Base-by-base conservation (phyloP, 2,797 vertebrate species). In the Bradypodion ventrale region DNA sequence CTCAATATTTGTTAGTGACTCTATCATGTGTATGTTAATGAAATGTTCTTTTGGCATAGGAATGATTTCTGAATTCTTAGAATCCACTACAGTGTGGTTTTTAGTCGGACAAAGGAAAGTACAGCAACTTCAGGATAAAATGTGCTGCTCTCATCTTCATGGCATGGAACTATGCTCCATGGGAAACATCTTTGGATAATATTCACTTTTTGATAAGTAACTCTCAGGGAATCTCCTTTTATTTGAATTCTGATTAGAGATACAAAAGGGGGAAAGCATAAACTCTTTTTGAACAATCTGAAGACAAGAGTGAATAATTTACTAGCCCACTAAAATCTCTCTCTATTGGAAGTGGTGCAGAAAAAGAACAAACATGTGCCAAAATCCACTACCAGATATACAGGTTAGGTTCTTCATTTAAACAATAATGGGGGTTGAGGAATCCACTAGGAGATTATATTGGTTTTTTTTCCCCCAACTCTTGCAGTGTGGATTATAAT, bases 21-120 rank as follows among this genome's bases (percentile, higher is more conserved):
- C 37, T 27, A 35, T 70, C 49, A 83, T 78, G 59, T 77, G 40
- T 84, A 78, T 72, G 56, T 49, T 72, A 46, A 32, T 59, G 21
- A 60, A 78, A 78, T 84, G n/a, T 78, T 78, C 66, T 73, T 72
- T 76, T 78, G 66, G 29, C 66, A 78, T 25, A 40, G 42, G 49
- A 46, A 73, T 52, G 15, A 52, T 75, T 75, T 49, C 21, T 65
- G 42, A 75, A 83, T 73, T 52, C 25, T 40, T 73, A 44, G n/a
- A 84, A 60, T 62, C 52, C 7, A n/a, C 15, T 80, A 7, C 29
- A 62, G 60, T 73, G 68, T n/a, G 25, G 32, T 42, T 73, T 46
- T 52, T 62, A 37, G 59, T 13, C 70, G 52, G 25, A 25, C 27
- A 70, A 59, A 62, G n/a, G 68, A 72, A 81, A 72, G 59, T 23